phyloP scores from a whole-genome alignment of 2,113 vertebrate species.

The Equus przewalskii region DNA sequence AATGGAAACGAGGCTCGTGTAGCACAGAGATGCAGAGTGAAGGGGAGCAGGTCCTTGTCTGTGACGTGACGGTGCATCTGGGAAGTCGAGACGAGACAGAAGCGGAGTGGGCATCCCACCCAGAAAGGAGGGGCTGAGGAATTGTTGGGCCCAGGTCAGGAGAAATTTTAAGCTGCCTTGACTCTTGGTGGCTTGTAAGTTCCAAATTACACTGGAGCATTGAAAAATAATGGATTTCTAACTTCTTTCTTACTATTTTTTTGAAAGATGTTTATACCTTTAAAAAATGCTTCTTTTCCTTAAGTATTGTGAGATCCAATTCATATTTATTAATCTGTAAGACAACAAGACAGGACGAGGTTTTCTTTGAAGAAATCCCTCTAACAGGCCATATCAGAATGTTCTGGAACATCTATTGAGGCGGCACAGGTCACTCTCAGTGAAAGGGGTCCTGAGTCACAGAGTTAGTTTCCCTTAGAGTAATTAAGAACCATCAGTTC shows the following conservation, averaged over 20 bases:
- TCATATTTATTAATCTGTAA: too few species aligned
- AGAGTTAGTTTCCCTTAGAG: background rate
- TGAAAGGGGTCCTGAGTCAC: background rate
- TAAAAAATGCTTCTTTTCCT: background rate
- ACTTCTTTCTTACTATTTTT: background rate
- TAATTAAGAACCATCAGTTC: background rate
- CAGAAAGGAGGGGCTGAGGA: background rate
- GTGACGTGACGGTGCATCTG: fast-evolving
- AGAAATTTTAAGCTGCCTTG: fast-evolving
- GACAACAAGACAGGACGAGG: too few species aligned
- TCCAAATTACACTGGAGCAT: background rate
- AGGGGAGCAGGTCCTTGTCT: fast-evolving
- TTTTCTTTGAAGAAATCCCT: background rate
- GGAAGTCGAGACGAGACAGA: fast-evolving
- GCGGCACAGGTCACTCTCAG: background rate
- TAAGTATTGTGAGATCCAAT: background rate
- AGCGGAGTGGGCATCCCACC: fast-evolving
- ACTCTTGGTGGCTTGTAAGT: fast-evolving
- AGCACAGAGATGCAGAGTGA: fast-evolving
- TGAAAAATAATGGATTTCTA: background rate
- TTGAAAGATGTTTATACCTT: background rate
- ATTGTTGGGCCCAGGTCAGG: fast-evolving
- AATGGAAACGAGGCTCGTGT: fast-evolving
- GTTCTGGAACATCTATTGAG: background rate
- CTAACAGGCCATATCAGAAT: background rate